phyloP scores from a whole-genome alignment of 1,140 invertebrate species.

The Cryptotermes secundus region DNA sequence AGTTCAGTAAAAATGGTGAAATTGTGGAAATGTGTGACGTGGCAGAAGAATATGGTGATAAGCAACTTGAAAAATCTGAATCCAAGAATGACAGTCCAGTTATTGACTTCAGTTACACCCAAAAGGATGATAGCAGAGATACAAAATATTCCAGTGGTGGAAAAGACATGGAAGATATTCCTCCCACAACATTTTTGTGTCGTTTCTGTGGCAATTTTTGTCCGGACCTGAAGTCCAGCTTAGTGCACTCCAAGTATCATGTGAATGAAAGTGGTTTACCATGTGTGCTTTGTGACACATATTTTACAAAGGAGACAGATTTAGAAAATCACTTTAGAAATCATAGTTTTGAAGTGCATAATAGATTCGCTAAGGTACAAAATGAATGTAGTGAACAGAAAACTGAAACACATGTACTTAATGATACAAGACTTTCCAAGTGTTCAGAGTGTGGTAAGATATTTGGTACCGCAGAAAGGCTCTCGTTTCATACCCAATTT shows the following conservation, averaged over 20 bases:
- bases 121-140: neutral
- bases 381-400: neutral
- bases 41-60: neutral
- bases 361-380: neutral
- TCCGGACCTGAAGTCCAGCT: neutral
- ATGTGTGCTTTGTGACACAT: conserved; percentile 21
- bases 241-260: neutral
- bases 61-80: neutral
- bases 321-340: neutral
- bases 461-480: neutral
- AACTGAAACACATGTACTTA: neutral
- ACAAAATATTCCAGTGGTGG: neutral
- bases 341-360: neutral
- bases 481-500: neutral
- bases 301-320: neutral
- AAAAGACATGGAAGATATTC: neutral
- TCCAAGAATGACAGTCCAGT: neutral
- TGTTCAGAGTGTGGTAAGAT: neutral
- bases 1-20: neutral
- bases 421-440: neutral
- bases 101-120: neutral
- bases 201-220: neutral
- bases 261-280: neutral
- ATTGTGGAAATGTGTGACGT: neutral
- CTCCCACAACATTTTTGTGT: neutral